A percentile compares a stretch with the other conserved stretches of the same genome.
Evolutionary conservation across 2,113 vertebrate genomes (phyloP).

Genomic region (Prionailurus viverrinus): DNA sequence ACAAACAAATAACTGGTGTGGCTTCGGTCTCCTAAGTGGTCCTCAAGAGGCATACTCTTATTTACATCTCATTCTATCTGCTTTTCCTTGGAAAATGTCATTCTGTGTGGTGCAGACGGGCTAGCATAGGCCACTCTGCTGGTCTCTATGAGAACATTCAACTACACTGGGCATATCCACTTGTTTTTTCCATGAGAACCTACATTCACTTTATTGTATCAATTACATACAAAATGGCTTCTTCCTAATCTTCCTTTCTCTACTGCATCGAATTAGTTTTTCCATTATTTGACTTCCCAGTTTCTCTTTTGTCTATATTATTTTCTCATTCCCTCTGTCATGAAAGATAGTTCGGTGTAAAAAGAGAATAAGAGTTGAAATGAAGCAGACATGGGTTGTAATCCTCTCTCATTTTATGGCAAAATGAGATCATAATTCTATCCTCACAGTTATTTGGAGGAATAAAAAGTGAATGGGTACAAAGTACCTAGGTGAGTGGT

Average conservation of each 20-base stretch:
- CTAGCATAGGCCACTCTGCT: background rate
- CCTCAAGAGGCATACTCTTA: background rate
- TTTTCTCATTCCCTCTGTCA: constrained; percentile 4
- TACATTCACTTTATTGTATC: background rate
- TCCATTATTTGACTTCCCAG: background rate
- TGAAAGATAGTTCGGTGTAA: constrained; percentile 25
- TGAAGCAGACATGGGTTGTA: background rate
- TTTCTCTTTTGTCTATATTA: constrained; percentile 45
- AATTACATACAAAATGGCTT: background rate
- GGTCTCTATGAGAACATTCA: background rate
- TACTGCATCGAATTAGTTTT: background rate
- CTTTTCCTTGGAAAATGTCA: background rate
- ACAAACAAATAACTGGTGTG: background rate
- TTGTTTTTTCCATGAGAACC: background rate
- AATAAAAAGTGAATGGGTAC: constrained; percentile 13
- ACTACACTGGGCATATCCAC: background rate
- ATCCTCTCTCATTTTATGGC: constrained; percentile 9
- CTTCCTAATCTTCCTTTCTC: background rate
- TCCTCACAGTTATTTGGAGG: constrained; percentile 2
- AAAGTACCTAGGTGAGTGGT: background rate
- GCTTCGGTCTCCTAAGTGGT: background rate
- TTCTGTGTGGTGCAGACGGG: background rate
- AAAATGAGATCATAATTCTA: background rate
- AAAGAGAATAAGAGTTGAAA: constrained; percentile 28
- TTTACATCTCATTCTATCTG: background rate